These are phyloP conservation scores for Idris sp. DNA, from an alignment of 1,140 invertebrate genomes.

Conservation along the genomic window DNA sequence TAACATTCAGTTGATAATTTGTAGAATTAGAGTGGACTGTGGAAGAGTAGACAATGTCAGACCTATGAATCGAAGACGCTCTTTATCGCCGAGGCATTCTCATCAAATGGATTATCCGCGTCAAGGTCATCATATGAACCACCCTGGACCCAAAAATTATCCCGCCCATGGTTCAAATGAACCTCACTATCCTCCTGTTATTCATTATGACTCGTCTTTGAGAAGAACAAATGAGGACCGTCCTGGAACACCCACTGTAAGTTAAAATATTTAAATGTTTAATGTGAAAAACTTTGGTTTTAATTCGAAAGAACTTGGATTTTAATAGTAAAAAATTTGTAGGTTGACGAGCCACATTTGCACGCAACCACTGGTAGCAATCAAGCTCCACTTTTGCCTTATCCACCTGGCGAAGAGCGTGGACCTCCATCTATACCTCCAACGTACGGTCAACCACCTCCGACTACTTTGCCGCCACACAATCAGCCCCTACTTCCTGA, in stretches of 20 bases:
- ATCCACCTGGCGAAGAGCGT: slow-evolving; percentile 76
- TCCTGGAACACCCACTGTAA: slow-evolving; percentile 84
- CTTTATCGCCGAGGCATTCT: slow-evolving; percentile 72
- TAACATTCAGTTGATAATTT: too few relatives aligned
- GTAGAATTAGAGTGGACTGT: slow-evolving; percentile 68
- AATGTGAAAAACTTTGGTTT: too few relatives aligned
- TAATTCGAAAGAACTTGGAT: too few relatives aligned
- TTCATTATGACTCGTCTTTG: slow-evolving; percentile 75
- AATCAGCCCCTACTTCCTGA: slow-evolving; percentile 73
- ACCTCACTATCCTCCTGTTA: slow-evolving; percentile 71
- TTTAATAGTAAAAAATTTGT: too few relatives aligned
- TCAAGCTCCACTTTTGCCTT: slow-evolving; percentile 72
- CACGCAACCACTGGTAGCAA: slow-evolving; percentile 65
- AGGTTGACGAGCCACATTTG: slow-evolving; percentile 75
- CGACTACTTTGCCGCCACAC: slow-evolving; percentile 69
- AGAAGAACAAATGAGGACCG: slow-evolving; percentile 80
- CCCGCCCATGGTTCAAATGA: slow-evolving; percentile 66
- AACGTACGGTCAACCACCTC: slow-evolving; percentile 73
- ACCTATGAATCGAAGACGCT: slow-evolving; percentile 70
- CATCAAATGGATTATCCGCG: slow-evolving; percentile 60
- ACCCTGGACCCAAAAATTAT: slow-evolving; percentile 70
- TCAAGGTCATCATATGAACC: slow-evolving; percentile 70
- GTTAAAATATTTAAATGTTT: too few relatives aligned
- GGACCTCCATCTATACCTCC: slow-evolving; percentile 66
- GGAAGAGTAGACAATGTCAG: slow-evolving; percentile 71